phyloP scores from a whole-genome alignment of 2,888 invertebrate genomes.

The Hofmannophila pseudospretella region DNA sequence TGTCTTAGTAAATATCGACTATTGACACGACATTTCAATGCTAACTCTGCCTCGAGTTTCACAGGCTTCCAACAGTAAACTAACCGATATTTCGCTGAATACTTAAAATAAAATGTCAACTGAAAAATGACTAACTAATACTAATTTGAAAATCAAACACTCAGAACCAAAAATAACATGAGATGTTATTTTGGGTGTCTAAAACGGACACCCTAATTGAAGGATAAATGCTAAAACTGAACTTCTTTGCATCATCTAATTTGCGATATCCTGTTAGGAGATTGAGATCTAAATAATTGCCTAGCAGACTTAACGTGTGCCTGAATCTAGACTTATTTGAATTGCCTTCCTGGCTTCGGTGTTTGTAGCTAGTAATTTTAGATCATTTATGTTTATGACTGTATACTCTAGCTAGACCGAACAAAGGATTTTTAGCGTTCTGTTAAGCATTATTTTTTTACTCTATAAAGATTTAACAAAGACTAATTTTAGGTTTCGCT shows the following conservation, averaged over 20 bases:
- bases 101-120: slow-evolving; percentile 9
- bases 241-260: slow-evolving; percentile 37
- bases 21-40: slow-evolving; percentile 27
- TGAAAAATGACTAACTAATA: slow-evolving; percentile 15
- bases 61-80: slow-evolving; percentile 16
- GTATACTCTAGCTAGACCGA: background rate
- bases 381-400: slow-evolving; percentile 11
- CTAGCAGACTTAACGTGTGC: slow-evolving; percentile 22
- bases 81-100: slow-evolving; percentile 18
- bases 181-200: background rate
- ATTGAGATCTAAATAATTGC: slow-evolving; percentile 58
- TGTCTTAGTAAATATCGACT: slow-evolving; percentile 27
- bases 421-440: background rate
- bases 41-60: slow-evolving; percentile 22
- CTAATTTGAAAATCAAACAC: slow-evolving; percentile 20
- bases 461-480: background rate
- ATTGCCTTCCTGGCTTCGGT: slow-evolving; percentile 17
- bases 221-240: slow-evolving; percentile 22
- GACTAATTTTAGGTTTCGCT: no score
- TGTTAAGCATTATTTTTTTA: background rate
- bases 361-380: slow-evolving; percentile 26
- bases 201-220: slow-evolving; percentile 15
- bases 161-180: background rate
- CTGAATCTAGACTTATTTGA: slow-evolving; percentile 30
- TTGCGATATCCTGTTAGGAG: slow-evolving; percentile 54